phyloP scores from a whole-genome alignment of 2,888 invertebrate genomes.

The Sussaba pulchella region DNA sequence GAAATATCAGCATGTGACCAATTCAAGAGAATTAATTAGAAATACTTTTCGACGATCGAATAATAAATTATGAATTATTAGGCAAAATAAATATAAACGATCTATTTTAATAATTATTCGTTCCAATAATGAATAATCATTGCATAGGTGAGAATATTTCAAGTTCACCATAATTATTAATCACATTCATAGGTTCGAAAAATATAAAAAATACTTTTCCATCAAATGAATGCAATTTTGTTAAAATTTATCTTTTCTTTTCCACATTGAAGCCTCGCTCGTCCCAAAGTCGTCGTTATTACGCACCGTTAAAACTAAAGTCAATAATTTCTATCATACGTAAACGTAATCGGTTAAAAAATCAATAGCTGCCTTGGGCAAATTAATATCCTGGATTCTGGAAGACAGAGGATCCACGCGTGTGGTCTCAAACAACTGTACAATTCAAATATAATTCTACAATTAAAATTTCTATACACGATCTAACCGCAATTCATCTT shows the following conservation, averaged over 20 bases:
- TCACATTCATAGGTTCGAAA: no score
- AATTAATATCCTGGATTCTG: slow-evolving; percentile 80
- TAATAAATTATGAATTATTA: no score
- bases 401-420: slow-evolving; percentile 74
- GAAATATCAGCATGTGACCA: no score
- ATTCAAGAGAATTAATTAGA: no score
- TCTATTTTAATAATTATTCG: neutral
- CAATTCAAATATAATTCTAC: slow-evolving; percentile 38
- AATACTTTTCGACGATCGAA: no score
- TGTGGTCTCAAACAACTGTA: slow-evolving; percentile 48
- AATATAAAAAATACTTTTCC: no score
- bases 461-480: slow-evolving; percentile 1
- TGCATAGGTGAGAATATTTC: no score
- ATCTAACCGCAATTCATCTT: neutral
- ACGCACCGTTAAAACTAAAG: slow-evolving; percentile 26
- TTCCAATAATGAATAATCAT: slow-evolving; percentile 64
- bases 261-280: slow-evolving; percentile 1
- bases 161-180: no score
- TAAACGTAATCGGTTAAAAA: slow-evolving; percentile 24
- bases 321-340: slow-evolving; percentile 8
- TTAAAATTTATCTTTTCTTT: no score
- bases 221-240: no score
- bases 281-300: slow-evolving; percentile 26
- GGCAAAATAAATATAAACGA: no score
- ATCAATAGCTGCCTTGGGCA: slow-evolving; percentile 73